Base-by-base conservation (phyloP, 2,797 vertebrate species). In the Hypotaenidia philippensis region DNA sequence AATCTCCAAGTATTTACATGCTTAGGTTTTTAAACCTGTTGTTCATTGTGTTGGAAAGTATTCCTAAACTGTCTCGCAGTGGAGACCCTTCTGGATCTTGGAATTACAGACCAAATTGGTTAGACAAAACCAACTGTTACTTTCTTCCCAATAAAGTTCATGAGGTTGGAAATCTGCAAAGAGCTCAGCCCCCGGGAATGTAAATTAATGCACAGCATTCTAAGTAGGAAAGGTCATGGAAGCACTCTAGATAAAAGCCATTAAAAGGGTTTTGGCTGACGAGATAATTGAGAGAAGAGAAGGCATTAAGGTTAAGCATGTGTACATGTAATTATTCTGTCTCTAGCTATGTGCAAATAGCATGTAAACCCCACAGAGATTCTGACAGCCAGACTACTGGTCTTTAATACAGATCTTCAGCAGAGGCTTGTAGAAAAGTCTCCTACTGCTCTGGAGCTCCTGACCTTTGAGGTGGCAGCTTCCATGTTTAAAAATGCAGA, bases 161-260 rank as follows among this genome's bases (percentile, higher is more conserved):
- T 1, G 2, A 57, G 70, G 81, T 38, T 66, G 71, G 80, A 81
- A 94, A 94, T 41, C 56, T n/a, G 40, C 21, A 6, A 82, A 91
- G 84, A 89, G 86, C 66, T 84, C 84, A 40, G 79, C 63, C 45
- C 65, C 65, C 1, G 4, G 22, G 94, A 87, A 68, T 74, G 57
- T 6, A 59, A 83, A 96, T 77, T 92, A 95, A 89, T 68, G 83
- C 15, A 36, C 49, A 40, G 78, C 81, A 68, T 97, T 97, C 76
- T 66, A 75, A 88, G 85, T 3, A 65, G 95, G 82, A 96, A 96
- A 97, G 96, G 96, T 97, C 97, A 92, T 5, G 57, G 79, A 96
- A 75, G 82, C 87, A 66, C 83, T 74, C 69, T 40, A 93, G 89
- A 96, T 88, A 95, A 97, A 96, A 94, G 91, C 92, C 90, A 94